Evolutionary conservation across 2,888 invertebrate species (phyloP), one percentile per base, ranked within the genome.

Genomic region (Schrankia costaestrigalis): DNA sequence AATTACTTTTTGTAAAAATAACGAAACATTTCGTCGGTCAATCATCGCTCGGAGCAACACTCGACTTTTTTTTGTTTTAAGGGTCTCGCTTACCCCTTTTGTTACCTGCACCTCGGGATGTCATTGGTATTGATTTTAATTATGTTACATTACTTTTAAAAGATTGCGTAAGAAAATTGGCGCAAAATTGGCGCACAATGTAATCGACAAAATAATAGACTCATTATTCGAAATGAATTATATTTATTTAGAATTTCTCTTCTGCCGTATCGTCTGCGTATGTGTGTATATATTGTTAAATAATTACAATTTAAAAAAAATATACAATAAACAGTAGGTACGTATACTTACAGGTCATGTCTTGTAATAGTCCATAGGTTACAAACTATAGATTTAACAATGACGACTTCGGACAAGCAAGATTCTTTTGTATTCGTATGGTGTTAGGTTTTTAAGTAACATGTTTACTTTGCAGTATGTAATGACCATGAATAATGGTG

Each of bases 1-100:
- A 83, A 84, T 83, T 80, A 74, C 73, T 82, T 85, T 85, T 84
- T 81, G 68, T 77, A 78, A 80, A 75, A 77, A 62, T 74, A 77
- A 72, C 57, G 68, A 69, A 68, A 67, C 63, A 56, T 53, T 46
- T 59, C 58, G 52, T 55, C 70, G 71, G 70, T 71, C 74, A 64
- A 58, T 62, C 76, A 66, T 75, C 67, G 75, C 75, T 73, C 62
- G 50, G 74, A 82, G 83, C 79, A 57, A 83, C 72, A 63, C 61
- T 71, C 76, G 76, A 68, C 76, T 77, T 68, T 68, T 59, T 70
- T 63, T 69, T 60, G 68, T 70, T 71, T 68, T 64, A 68, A 68
- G 74, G 69, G 61, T 61, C 66, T 39, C 35, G 53, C 56, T 57
- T 64, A 77, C 70, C 78, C 76, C 74, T 79, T 78, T 75, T 75